Conservation (phyloP, 2,888 invertebrate species). For the Colostygia pectinataria region DNA sequence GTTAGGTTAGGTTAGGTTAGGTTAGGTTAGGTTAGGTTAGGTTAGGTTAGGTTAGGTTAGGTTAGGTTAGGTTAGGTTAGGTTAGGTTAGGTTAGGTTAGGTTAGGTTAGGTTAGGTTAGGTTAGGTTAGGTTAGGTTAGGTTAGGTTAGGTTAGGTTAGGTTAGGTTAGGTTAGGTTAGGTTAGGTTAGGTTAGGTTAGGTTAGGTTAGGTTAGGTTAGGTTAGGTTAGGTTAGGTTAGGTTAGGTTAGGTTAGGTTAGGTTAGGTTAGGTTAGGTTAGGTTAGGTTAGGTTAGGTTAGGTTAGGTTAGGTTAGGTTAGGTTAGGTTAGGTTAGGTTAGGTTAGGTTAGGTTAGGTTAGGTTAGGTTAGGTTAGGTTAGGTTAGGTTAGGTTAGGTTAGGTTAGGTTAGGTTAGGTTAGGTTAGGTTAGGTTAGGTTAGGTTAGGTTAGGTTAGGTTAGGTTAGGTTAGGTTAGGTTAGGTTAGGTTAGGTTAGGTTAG, state of each 20-base stretch:
- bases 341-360: slow-evolving; percentile 13
- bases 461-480: slow-evolving; percentile 11
- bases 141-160: slow-evolving; percentile 10
- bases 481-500: slow-evolving; percentile 11
- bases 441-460: slow-evolving; percentile 10
- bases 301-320: slow-evolving; percentile 11
- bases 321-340: slow-evolving; percentile 6
- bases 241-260: slow-evolving; percentile 12
- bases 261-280: slow-evolving; percentile 8
- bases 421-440: slow-evolving; percentile 7
- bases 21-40: slow-evolving; percentile 12
- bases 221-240: slow-evolving; percentile 7
- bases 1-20: slow-evolving; percentile 7
- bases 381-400: slow-evolving; percentile 2
- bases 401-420: background rate
- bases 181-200: slow-evolving; percentile 12
- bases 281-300: slow-evolving; percentile 10
- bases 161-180: slow-evolving; percentile 3
- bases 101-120: slow-evolving; percentile 6
- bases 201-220: slow-evolving; percentile 8
- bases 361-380: slow-evolving; percentile 10
- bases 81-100: slow-evolving; percentile 11
- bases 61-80: slow-evolving; percentile 14
- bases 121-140: slow-evolving; percentile 12
- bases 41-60: slow-evolving; percentile 9